Percentiles rank a stretch among this genome's conserved stretches.
Conservation (phyloP, 2,113 vertebrate genomes). For the Hoplias malabaricus region DNA sequence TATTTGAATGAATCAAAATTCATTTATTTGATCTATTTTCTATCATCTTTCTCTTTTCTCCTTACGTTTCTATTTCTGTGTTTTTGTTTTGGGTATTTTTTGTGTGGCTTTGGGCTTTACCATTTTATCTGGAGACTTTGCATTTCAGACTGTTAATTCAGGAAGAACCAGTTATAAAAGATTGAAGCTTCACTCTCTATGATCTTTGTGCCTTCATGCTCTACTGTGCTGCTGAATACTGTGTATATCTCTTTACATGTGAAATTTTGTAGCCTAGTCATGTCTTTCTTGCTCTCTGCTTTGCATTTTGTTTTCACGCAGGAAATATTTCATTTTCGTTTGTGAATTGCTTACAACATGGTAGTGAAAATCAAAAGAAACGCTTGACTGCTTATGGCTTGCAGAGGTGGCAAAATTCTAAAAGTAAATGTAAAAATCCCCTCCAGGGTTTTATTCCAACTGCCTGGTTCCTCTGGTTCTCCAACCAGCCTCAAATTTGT, state of each 20-base stretch:
- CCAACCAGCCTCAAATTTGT: too few relatives aligned
- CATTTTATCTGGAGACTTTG: background rate
- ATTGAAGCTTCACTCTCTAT: background rate
- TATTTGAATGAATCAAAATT: too few relatives aligned
- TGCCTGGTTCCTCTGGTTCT: too few relatives aligned
- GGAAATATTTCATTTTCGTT: slow-evolving; percentile 12
- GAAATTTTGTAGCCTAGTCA: background rate
- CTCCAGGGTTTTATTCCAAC: too few relatives aligned
- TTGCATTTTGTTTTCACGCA: slow-evolving; percentile 1
- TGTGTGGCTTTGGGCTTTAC: background rate
- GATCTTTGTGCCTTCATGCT: slow-evolving; percentile 7
- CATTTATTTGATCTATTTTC: too few relatives aligned
- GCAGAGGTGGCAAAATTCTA: too few relatives aligned
- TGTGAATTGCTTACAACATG: slow-evolving; percentile 1
- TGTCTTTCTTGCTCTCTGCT: slow-evolving; percentile 3
- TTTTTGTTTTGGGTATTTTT: background rate
- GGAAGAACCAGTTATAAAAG: background rate
- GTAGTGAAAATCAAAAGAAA: slow-evolving; percentile 43
- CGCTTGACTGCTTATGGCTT: slow-evolving; percentile 79
- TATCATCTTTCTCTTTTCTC: background rate
- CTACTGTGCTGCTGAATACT: background rate
- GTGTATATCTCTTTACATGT: background rate
- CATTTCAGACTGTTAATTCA: background rate
- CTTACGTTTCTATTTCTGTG: too few relatives aligned
- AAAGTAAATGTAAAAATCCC: too few relatives aligned